Base-by-base conservation (phyloP, 30 jellyfish, hydroid and myxozoan genomes). In the Phacellophora camtschatica region DNA sequence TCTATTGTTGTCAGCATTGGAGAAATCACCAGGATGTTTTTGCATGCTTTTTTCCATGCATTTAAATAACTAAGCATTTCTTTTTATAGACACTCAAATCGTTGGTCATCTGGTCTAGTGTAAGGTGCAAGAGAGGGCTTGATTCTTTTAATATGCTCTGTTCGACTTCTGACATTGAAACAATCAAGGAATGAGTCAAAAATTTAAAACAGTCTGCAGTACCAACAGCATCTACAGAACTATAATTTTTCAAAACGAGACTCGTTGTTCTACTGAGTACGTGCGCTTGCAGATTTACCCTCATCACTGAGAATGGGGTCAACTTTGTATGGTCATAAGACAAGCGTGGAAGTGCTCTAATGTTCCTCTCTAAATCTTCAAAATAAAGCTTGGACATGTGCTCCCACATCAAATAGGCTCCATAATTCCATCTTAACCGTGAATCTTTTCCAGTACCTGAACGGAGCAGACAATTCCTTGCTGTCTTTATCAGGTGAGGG, bases 221-320 rank as follows among this genome's bases (percentile, higher is more conserved):
- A 15, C 84, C 88, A 7, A 62, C 42, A n/a, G 86, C 76, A 2
- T 80, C 91, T n/a, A 61, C 66, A 28, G 91, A 61, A 8, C 91
- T 88, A 80, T 22, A 80, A 20, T 27, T 19, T 27, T 0, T 22
- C 54, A 80, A 24, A 32, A 80, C 91, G 16, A 35, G 61, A 12
- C 51, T 2, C 27, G 65, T 34, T 18, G 88, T 39, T 24, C 88
- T 27, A 37, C 86, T 80, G 1, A 63, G 65, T 31, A 80, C 87
- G 16, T 62, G 88, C 19, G 53, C 89, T 58, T 75, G 79, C 45
- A 62, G 37, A 32, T 51, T 80, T 22, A 53, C 88, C 30, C 83
- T 30, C 86, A 75, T 75, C 8, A 27, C 42, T 31, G 88, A 75
- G 73, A 20, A 75, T 29, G 84, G 29, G 49, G 63, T 19, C 45